These are phyloP conservation scores for Actias luna DNA, from an alignment of 2,888 invertebrate species.

Conservation along the genomic window DNA sequence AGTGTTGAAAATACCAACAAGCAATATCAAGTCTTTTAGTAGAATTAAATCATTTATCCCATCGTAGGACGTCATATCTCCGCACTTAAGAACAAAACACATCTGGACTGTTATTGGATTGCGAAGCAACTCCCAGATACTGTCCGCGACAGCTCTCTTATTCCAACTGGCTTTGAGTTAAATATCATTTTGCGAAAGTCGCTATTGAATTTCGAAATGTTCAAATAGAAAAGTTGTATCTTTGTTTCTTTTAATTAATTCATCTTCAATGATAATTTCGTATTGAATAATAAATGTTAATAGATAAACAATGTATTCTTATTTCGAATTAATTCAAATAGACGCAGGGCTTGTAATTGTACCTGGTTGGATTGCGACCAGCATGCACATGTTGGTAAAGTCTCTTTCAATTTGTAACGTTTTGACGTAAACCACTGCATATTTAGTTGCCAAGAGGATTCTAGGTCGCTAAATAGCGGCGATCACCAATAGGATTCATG, in stretches of 20 bases:
- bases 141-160: slow-evolving; percentile 9
- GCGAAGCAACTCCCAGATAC: slow-evolving; percentile 7
- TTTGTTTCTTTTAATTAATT: not conserved
- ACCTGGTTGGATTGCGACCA: no score
- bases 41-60: slow-evolving; percentile 5
- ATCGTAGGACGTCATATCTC: not conserved
- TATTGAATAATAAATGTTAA: not conserved
- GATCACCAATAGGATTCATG: no score
- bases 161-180: slow-evolving; percentile 10
- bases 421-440: no score
- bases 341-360: no score
- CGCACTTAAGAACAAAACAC: slow-evolving; percentile 13
- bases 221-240: slow-evolving; percentile 6
- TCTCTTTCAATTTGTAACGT: no score
- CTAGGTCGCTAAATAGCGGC: no score
- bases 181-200: slow-evolving; percentile 14
- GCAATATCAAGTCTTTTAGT: not conserved
- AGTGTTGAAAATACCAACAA: not conserved
- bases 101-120: slow-evolving; percentile 11
- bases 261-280: not conserved
- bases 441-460: no score
- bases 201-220: slow-evolving; percentile 1
- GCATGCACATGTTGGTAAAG: no score
- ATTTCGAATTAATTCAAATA: no score
- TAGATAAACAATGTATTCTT: not conserved